phyloP scores from a whole-genome alignment of 2,797 vertebrate species.

The Leuciscus waleckii region DNA sequence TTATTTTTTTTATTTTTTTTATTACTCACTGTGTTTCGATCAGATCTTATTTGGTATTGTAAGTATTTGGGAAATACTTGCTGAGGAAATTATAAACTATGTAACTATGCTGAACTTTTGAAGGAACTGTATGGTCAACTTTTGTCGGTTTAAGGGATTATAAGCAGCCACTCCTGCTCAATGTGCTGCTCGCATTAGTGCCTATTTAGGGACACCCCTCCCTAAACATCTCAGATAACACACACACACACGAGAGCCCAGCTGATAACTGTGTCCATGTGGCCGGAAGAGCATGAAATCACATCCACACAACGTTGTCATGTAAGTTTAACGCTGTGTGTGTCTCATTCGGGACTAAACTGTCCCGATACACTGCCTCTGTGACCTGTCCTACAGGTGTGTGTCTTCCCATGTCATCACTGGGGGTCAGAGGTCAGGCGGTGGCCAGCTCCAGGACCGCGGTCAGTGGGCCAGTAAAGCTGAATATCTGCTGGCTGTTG shows the following conservation, averaged over 20 bases:
- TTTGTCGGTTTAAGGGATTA: not conserved
- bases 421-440: not conserved
- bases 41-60: not conserved
- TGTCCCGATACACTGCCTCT: not conserved
- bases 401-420: not conserved
- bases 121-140: not conserved
- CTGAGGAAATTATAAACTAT: not conserved
- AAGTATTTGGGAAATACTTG: not conserved
- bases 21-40: not conserved
- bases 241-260: not conserved
- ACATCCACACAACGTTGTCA: not conserved
- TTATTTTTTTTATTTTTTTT: too few relatives aligned
- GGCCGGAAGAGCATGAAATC: not conserved
- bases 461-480: constrained; percentile 78
- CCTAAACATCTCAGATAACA: not conserved
- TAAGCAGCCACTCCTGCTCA: not conserved
- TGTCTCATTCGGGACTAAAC: not conserved
- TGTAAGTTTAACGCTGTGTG: not conserved
- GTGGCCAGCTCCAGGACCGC: constrained; percentile 60
- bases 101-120: not conserved
- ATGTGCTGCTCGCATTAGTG: not conserved
- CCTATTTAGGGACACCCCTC: constrained; percentile 22
- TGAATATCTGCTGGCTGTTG: constrained; percentile 77
- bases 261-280: not conserved
- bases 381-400: not conserved